These are phyloP conservation scores for Actenoides lindsayi DNA, from an alignment of 2,113 vertebrate genomes.

Conservation along the genomic window DNA sequence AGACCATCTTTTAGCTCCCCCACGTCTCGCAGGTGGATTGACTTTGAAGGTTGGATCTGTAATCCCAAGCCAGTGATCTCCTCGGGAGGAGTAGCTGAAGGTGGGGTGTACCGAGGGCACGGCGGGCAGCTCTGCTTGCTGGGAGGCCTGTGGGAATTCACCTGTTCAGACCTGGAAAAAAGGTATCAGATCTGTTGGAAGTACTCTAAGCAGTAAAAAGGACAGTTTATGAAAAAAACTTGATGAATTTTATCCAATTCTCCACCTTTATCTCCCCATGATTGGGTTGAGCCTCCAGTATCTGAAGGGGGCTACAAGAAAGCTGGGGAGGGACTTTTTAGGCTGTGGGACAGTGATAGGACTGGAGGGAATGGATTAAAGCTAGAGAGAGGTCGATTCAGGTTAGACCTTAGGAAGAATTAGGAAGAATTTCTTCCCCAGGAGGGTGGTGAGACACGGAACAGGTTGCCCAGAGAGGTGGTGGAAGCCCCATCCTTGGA, in stretches of 20 bases:
- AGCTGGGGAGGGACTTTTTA: no score
- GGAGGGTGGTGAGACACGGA: no score
- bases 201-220: neutral
- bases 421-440: no score
- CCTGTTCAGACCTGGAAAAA: neutral
- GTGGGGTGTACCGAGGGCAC: neutral
- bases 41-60: neutral
- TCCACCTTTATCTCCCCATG: neutral
- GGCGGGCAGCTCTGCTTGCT: neutral
- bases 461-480: no score
- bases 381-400: no score
- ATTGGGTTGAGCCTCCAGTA: neutral
- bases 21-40: no score
- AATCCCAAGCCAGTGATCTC: rapidly evolving
- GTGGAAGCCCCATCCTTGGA: no score
- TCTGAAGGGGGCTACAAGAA: no score
- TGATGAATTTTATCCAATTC: neutral
- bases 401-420: no score
- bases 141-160: neutral
- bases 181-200: neutral
- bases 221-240: neutral
- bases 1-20: neutral
- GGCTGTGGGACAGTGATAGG: no score
- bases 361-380: no score
- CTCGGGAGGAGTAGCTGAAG: neutral